These are phyloP conservation scores for Ennomos erosarius DNA, from an alignment of 2,888 invertebrate species.

Conservation along the genomic window DNA sequence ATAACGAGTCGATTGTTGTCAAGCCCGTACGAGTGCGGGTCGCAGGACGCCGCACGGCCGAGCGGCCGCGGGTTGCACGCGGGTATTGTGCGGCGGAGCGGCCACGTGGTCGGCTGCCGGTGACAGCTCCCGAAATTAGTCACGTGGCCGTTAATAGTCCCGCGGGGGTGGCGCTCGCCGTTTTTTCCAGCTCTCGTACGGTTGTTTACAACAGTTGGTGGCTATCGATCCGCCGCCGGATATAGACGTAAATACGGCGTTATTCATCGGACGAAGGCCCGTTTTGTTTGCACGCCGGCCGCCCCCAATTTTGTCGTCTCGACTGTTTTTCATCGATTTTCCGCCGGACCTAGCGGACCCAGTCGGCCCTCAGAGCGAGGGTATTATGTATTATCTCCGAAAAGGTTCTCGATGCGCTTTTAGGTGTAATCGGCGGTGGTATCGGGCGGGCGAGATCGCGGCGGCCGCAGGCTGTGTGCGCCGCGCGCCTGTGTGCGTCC, in stretches of 20 bases:
- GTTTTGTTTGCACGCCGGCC: constrained; percentile 51
- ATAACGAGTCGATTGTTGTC: constrained; percentile 39
- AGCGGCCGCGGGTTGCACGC: constrained; percentile 25
- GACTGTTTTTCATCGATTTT: constrained; percentile 79
- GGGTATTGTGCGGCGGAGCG: constrained; percentile 36
- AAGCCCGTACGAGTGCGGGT: constrained; percentile 27
- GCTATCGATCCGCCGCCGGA: constrained; percentile 77
- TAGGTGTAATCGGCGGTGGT: constrained; percentile 61
- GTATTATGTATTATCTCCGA: constrained; percentile 62
- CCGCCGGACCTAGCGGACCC: constrained; percentile 47
- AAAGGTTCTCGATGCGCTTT: constrained; percentile 70
- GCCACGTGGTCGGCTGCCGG: constrained; percentile 73
- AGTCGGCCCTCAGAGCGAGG: constrained; percentile 40
- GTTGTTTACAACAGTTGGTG: constrained; percentile 83
- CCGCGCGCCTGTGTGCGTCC: constrained; percentile 67
- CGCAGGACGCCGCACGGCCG: constrained; percentile 4
- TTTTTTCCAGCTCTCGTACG: constrained; percentile 72
- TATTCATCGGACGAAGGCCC: constrained; percentile 62
- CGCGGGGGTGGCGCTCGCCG: constrained; percentile 66
- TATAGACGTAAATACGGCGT: constrained; percentile 72
- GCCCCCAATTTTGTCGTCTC: constrained; percentile 62
- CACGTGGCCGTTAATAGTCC: constrained; percentile 82
- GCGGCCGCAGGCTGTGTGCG: constrained; percentile 44
- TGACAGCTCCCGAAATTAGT: constrained; percentile 84
- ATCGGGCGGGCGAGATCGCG: constrained; percentile 40